Conservation (phyloP, 2,113 vertebrate genomes). For the Isurus oxyrinchus region DNA sequence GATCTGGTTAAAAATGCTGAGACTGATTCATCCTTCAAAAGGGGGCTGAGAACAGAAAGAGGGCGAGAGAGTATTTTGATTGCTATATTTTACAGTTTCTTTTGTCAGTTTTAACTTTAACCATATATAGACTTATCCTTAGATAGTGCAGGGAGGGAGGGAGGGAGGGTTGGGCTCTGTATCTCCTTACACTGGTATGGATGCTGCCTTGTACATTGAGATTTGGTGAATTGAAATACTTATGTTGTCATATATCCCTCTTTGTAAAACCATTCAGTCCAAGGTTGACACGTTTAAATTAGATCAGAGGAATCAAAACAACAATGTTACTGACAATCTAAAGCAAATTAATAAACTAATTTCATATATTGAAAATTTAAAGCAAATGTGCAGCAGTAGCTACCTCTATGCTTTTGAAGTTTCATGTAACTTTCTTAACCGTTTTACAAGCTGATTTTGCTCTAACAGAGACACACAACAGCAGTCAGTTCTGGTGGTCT, state of each 20-base stretch:
- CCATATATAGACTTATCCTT: slow-evolving; percentile 19
- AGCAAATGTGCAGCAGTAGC: not conserved
- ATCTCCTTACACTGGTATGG: not conserved
- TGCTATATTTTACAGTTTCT: not conserved
- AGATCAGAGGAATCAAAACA: not conserved
- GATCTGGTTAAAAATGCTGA: slow-evolving; percentile 48
- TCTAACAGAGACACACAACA: not conserved
- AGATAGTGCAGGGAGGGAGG: not conserved
- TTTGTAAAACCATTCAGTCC: not conserved
- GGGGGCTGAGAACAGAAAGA: not conserved
- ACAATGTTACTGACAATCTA: not conserved
- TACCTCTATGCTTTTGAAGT: not conserved
- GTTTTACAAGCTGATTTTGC: not conserved
- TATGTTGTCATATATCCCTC: not conserved
- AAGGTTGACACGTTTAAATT: not conserved
- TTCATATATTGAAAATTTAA: not conserved
- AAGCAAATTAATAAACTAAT: not conserved
- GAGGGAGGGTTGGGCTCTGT: not conserved
- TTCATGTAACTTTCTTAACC: not conserved
- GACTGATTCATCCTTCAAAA: not conserved
- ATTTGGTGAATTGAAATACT: not conserved
- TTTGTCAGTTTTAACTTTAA: slow-evolving; percentile 32
- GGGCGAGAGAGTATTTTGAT: not conserved
- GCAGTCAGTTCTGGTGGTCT: not conserved
- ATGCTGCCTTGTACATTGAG: not conserved